Evolutionary conservation across 1,140 invertebrate species (phyloP), one percentile per base, ranked within the genome.

Genomic region (Orchesella cincta): DNA sequence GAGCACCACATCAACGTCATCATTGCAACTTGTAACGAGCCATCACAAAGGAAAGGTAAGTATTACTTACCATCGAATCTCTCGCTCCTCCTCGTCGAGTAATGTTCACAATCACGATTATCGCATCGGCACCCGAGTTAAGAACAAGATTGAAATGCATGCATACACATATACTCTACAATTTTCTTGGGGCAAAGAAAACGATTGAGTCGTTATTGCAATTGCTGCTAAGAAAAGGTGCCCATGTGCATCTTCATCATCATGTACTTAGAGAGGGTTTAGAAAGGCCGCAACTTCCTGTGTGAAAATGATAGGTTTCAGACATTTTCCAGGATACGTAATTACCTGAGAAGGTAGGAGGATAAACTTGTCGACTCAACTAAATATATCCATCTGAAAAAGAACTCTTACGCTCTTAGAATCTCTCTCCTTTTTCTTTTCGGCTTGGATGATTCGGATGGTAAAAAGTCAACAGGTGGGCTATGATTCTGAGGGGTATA

Each of bases 281-380:
- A 46, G 62, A 67, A 29, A 67, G 62, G 76, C 79, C 79, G 72
- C 79, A 80, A 78, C 79, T 80, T 80, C 79, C 79, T 80, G 79
- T 78, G 76, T 80, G 79, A 80, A 80, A 80, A 80, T 80, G 76
- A 80, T 80, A 80, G 79, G 74, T 54, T 67, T 67, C 75, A 76
- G 79, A 80, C 67, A 78, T 67, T 73, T 34, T 76, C 64, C 79
- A 80, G 76, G 62, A 80, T 78, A 76, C 76, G 74, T 78, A 80
- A 80, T 80, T 80, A 78, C 51, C 33, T 33, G 14, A 29, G 62
- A 67, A 67, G 62, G 62, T 26, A 67, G 62, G 62, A 67, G 62
- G 62, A 67, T 29, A 29, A 67, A 67, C 62, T 67, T 67, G 62
- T 33, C 62, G 62, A 67, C 3, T 67, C 62, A 12, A 33, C 62